phyloP scores from a whole-genome alignment of 2,888 invertebrate genomes.

The Drosophila quasianomalipes region DNA sequence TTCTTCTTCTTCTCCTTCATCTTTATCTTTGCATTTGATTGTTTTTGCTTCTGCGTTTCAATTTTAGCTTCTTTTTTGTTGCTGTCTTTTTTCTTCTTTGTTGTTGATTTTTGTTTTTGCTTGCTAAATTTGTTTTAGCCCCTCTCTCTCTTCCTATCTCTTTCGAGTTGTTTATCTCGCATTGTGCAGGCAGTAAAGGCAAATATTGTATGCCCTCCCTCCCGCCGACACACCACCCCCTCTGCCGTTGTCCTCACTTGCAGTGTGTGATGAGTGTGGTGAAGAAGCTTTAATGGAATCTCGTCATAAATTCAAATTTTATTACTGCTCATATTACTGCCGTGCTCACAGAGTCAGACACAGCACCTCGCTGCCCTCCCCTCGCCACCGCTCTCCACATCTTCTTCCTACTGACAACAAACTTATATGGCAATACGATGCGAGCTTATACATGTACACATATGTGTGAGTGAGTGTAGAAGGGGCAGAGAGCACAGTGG shows the following conservation, averaged over 20 bases:
- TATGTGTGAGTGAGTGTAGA: background rate
- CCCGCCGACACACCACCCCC: background rate
- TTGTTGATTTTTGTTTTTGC: slow-evolving; percentile 60
- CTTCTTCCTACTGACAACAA: slow-evolving; percentile 34
- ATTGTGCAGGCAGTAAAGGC: slow-evolving; percentile 62
- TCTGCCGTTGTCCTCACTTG: slow-evolving; percentile 14
- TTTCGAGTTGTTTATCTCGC: slow-evolving; percentile 55
- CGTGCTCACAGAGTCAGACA: slow-evolving; percentile 59
- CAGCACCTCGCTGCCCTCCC: slow-evolving; percentile 10
- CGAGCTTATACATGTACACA: slow-evolving; percentile 29
- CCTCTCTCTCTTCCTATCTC: slow-evolving; percentile 10
- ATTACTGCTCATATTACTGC: slow-evolving; percentile 80
- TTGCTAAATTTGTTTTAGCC: slow-evolving; percentile 53
- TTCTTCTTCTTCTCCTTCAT: slow-evolving; percentile 32
- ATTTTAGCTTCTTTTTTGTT: slow-evolving; percentile 12
- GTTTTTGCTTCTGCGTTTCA: slow-evolving; percentile 58
- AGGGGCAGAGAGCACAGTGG: slow-evolving; percentile 45
- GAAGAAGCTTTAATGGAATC: slow-evolving; percentile 84
- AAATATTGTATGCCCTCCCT: slow-evolving; percentile 64
- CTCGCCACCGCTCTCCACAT: background rate
- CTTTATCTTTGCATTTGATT: slow-evolving; percentile 58
- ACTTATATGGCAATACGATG: slow-evolving; percentile 60
- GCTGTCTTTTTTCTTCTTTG: slow-evolving; percentile 13
- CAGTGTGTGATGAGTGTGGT: slow-evolving; percentile 64
- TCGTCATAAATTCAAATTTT: slow-evolving; percentile 84